Percentiles rank a stretch among this genome's conserved stretches.
Conservation (phyloP, 2,888 invertebrate species). For the Hybos culiciformis region DNA sequence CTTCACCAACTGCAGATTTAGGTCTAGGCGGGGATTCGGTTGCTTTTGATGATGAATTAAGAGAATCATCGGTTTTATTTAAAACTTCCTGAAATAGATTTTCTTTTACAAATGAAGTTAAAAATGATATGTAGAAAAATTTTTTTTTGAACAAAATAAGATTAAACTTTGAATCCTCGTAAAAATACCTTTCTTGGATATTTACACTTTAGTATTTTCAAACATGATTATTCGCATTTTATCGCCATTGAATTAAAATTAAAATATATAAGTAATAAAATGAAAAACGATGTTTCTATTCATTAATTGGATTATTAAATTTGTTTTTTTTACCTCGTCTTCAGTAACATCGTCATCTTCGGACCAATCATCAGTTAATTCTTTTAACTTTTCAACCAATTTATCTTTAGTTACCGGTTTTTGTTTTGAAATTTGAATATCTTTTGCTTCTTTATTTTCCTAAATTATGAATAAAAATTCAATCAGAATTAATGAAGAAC, state of each 20-base stretch:
- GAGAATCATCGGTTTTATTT: background rate
- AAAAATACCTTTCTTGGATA: background rate
- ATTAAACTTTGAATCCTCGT: background rate
- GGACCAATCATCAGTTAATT: slow-evolving; percentile 33
- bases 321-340: slow-evolving; percentile 10
- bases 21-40: too few relatives aligned
- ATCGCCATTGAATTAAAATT: background rate
- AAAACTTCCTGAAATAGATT: background rate
- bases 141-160: background rate
- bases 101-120: background rate
- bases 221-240: background rate
- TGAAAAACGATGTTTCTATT: background rate
- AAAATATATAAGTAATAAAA: background rate
- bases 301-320: too few relatives aligned
- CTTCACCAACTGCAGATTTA: too few relatives aligned
- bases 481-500: too few relatives aligned
- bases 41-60: too few relatives aligned
- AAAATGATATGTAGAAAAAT: background rate
- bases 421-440: background rate
- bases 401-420: slow-evolving; percentile 22
- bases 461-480: slow-evolving; percentile 4
- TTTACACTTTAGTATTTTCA: background rate
- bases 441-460: background rate
- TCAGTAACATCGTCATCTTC: slow-evolving; percentile 32
- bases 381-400: slow-evolving; percentile 29